phyloP scores from a whole-genome alignment of 1,140 invertebrate species.

The Colletes gigas region DNA sequence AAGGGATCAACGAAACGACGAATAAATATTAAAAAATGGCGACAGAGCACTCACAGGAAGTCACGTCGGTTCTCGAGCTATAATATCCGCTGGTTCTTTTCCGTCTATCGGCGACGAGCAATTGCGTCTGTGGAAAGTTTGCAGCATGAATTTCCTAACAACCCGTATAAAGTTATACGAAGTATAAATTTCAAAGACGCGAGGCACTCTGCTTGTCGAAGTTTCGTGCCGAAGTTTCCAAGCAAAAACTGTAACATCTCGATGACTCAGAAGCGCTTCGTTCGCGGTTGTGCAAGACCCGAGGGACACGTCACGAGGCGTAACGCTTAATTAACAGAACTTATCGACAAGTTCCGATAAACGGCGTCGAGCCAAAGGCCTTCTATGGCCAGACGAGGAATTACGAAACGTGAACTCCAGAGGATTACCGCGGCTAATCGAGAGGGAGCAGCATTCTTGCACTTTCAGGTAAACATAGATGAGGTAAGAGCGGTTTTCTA shows the following conservation, averaged over 20 bases:
- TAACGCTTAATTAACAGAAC: constrained; percentile 25
- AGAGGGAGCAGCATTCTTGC: constrained; percentile 6
- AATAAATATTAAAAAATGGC: too few relatives aligned
- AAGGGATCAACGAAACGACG: too few relatives aligned
- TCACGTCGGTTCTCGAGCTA: too few relatives aligned
- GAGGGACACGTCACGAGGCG: background rate
- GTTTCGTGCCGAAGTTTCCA: too few relatives aligned
- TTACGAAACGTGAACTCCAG: constrained; percentile 25
- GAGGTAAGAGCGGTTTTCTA: constrained; percentile 15
- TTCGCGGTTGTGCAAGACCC: background rate
- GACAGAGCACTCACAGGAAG: too few relatives aligned
- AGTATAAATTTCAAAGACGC: too few relatives aligned
- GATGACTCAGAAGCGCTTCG: background rate
- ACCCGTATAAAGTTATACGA: too few relatives aligned
- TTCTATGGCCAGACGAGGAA: constrained; percentile 18
- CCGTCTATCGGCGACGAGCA: too few relatives aligned
- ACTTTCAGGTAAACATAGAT: background rate
- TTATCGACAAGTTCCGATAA: constrained; percentile 16
- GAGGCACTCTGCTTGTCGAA: too few relatives aligned
- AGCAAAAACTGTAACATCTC: too few relatives aligned
- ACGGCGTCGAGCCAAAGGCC: constrained; percentile 5
- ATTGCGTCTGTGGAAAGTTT: background rate
- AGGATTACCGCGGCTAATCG: constrained; percentile 20
- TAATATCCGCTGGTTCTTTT: too few relatives aligned
- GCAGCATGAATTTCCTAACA: too few relatives aligned